Conservation (phyloP, 1,140 invertebrate species). For the Panagrolaimus sp. region DNA sequence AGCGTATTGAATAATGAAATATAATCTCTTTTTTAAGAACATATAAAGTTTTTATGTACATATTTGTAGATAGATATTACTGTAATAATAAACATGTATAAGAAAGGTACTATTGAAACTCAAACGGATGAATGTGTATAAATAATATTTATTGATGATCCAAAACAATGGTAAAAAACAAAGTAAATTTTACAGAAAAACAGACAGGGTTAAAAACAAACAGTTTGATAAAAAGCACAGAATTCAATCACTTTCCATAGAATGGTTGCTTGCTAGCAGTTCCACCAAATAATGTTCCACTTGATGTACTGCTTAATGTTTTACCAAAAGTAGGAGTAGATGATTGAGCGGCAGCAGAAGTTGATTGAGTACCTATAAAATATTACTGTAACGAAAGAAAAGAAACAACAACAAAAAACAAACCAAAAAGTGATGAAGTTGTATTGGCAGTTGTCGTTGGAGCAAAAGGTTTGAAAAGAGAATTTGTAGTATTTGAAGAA, state of each 20-base stretch:
- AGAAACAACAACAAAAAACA: neutral
- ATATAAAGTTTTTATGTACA: too few species aligned
- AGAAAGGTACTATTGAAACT: too few species aligned
- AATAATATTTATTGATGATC: too few species aligned
- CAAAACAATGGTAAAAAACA: too few species aligned
- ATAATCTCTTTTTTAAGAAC: too few species aligned
- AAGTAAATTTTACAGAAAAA: too few species aligned
- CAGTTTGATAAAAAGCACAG: neutral
- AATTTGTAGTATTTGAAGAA: neutral
- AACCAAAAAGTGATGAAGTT: slow-evolving; percentile 4
- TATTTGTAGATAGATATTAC: too few species aligned
- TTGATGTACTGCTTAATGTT: neutral
- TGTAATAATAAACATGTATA: too few species aligned
- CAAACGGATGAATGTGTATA: too few species aligned
- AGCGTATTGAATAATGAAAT: too few species aligned
- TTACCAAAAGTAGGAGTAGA: neutral
- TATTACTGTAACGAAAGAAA: neutral
- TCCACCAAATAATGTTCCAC: slow-evolving; percentile 1
- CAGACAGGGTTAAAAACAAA: too few species aligned
- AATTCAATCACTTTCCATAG: neutral
- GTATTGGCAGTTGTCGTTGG: neutral
- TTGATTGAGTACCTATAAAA: neutral
- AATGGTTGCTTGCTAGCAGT: slow-evolving; percentile 12
- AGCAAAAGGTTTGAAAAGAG: slow-evolving; percentile 4
- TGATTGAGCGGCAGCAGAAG: neutral